Evolutionary conservation across 2,797 vertebrate genomes (phyloP), one percentile per base, ranked within the genome.

Genomic region (Lerista edwardsae): DNA sequence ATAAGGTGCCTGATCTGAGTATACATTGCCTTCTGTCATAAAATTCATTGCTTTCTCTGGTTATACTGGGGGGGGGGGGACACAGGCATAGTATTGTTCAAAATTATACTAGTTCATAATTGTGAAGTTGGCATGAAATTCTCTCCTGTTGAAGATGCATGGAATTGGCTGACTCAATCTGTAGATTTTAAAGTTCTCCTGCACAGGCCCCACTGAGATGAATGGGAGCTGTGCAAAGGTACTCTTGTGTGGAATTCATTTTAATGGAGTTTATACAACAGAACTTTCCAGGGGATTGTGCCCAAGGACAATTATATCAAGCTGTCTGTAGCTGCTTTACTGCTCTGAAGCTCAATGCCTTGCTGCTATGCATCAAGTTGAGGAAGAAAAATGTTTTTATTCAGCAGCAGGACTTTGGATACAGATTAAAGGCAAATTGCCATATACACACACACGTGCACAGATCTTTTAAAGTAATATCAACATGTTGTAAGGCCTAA

Each of bases 371-470:
- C 61, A 80, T 81, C 0, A 6, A 55, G 79, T 67, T 31, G 29
- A 90, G 78, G 79, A 86, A 92, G 59, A 83, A 94, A 93, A 93
- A 91, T 82, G 76, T 91, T 91, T 89, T 87, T 74, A 80, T 80
- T 81, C 80, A 75, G 3, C 71, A 83, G 83, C 80, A 79, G 82
- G 91, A 92, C 65, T 90, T 1, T 93, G 92, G 88, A 87, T 83
- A 84, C 55, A 86, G 86, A 93, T 89, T 87, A 95, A 93, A 95
- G 90, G 86, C 74, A 85, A 93, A 44, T 59, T 88, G 82, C 75
- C 59, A 61, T 25, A 61, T 7, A 59, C 17, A 23, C 21, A 23
- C 59, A 25, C 59, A 61, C 59, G 11, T 6, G 7, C 59, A 25
- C 59, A 61, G 69, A 87, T 84, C 88, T 84, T 90, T 89, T 87